Evolutionary conservation across 2,888 invertebrate species (phyloP), one percentile per base, ranked within the genome.

Genomic region (Bibio marci): DNA sequence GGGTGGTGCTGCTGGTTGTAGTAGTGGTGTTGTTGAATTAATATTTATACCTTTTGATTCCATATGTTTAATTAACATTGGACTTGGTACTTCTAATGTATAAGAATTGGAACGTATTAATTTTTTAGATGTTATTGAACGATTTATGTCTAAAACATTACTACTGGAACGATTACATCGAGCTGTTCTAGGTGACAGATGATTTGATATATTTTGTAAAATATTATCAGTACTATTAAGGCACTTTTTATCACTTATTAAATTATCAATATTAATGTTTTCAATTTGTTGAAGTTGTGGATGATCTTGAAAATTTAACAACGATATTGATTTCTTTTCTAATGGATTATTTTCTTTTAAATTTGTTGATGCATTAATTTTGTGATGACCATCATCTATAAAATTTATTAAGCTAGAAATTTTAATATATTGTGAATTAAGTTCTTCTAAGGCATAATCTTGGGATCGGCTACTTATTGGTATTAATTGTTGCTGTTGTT

Each of bases 51-150:
- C 41, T 25, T 37, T 30, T 8, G 30, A 12, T 30, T 41, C 37
- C 37, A 41, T 37, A 13, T 41, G 41, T 32, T 41, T 76, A 59
- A 50, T 52, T 8, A 87, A 65, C 44, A 75, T 73, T 1, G 81
- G 80, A 51, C 86, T 82, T 0, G 87, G 86, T 17, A 70, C 65
- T 0, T 83, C 73, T 35, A 87, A 58, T 1, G 80, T 79, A 51
- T 86, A 87, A 0, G 87, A 87, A 44, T 78, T 74, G 50, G 80
- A 80, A 37, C 85, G 66, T 11, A 76, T 27, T 18, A 35, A 17
- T 4, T 17, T 26, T 12, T 6, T 27, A 6, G 22, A 6, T 22
- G 22, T 22, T 8, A 22, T 22, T 22, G 22, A 22, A 22, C 22
- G 22, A 6, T 22, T 22, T 22, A 8, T 22, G 8, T 22, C 22